A percentile compares a stretch with the other conserved stretches of the same genome.
phyloP scores from a whole-genome alignment of 2,888 invertebrate species.

The Ommatoiulus sabulosus region DNA sequence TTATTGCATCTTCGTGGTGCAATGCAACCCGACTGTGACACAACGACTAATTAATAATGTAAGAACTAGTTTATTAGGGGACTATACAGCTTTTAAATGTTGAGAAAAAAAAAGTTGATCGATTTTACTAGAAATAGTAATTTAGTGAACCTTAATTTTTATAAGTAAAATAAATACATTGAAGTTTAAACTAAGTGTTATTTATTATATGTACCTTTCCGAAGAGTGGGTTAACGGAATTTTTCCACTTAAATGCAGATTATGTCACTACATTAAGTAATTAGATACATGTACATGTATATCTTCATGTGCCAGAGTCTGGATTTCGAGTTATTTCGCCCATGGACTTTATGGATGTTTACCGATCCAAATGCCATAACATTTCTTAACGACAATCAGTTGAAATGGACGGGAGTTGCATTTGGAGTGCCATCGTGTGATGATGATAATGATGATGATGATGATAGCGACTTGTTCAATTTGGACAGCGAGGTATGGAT shows the following conservation, averaged over 20 bases:
- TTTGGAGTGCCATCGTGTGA: slow-evolving; percentile 47
- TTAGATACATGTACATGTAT: background rate
- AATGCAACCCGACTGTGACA: background rate
- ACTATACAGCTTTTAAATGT: too few species aligned
- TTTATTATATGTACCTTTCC: too few species aligned
- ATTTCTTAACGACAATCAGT: background rate
- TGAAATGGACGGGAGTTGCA: slow-evolving; percentile 50
- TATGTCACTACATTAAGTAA: too few species aligned
- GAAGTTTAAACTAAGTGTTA: background rate
- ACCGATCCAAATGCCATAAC: background rate
- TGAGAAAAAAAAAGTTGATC: too few species aligned
- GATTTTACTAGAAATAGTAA: too few species aligned
- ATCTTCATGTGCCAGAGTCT: background rate
- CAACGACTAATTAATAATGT: slow-evolving; percentile 8
- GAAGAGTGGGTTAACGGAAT: too few species aligned
- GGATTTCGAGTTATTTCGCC: slow-evolving; percentile 53
- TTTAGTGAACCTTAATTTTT: too few species aligned
- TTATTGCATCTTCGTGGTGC: slow-evolving; percentile 47
- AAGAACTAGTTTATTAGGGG: background rate
- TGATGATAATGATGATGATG: background rate
- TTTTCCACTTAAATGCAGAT: too few species aligned
- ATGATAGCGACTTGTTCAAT: too few species aligned
- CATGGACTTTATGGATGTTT: slow-evolving; percentile 56
- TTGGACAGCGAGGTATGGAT: background rate
- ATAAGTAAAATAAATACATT: background rate